Percentiles rank a stretch among this genome's conserved stretches.
Evolutionary conservation across 2,797 vertebrate species (phyloP).

Genomic region (Melanotaenia maccullochi): DNA sequence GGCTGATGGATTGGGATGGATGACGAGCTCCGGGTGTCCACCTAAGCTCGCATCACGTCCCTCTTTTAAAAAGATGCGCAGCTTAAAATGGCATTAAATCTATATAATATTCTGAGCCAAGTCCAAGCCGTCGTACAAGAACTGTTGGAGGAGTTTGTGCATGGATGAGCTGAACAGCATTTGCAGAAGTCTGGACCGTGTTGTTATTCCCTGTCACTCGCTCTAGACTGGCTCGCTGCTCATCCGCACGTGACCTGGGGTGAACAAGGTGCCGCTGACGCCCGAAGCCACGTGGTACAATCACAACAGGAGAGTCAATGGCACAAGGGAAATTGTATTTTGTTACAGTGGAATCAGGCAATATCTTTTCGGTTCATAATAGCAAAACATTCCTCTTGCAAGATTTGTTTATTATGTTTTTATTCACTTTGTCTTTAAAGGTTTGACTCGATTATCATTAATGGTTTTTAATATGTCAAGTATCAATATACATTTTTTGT

Average conservation of each 20-base stretch:
- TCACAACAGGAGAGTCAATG: neutral
- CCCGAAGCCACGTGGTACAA: conserved; percentile 1
- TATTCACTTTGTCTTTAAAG: too few relatives aligned
- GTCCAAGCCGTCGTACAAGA: neutral
- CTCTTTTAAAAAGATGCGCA: neutral
- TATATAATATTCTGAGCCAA: conserved; percentile 3
- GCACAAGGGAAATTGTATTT: neutral
- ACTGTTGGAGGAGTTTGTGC: neutral
- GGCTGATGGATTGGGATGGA: conserved; percentile 45
- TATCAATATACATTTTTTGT: too few relatives aligned
- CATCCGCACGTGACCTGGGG: conserved; percentile 55
- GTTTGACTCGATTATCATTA: too few relatives aligned
- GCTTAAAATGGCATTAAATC: neutral
- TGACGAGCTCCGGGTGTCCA: conserved; percentile 35
- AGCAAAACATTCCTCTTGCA: too few relatives aligned
- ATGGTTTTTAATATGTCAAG: too few relatives aligned
- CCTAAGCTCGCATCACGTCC: conserved; percentile 27
- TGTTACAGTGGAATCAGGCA: too few relatives aligned
- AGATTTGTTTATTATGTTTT: too few relatives aligned
- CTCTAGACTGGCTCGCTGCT: conserved; percentile 50
- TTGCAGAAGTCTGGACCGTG: conserved; percentile 41
- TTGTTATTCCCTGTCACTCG: conserved; percentile 66
- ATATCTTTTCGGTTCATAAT: too few relatives aligned
- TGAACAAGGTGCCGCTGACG: conserved; percentile 5
- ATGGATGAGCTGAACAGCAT: conserved; percentile 33